These are phyloP conservation scores for Platysteira castanea DNA, from an alignment of 2,113 vertebrate genomes.

Conservation along the genomic window DNA sequence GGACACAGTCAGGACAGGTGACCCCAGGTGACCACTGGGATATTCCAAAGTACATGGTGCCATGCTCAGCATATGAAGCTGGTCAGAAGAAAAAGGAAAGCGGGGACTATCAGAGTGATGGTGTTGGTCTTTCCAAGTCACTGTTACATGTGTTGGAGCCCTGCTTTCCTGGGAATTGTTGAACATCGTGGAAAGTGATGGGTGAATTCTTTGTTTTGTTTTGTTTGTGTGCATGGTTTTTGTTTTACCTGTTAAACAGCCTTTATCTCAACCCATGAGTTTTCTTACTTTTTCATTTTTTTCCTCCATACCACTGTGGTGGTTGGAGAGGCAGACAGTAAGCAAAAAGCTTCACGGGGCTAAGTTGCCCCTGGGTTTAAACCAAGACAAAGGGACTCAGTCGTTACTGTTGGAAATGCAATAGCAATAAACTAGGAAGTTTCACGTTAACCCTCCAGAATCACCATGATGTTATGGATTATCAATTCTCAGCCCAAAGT, in stretches of 20 bases:
- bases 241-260: neutral
- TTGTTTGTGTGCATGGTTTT: neutral
- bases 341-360: neutral
- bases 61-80: neutral
- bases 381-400: neutral
- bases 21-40: neutral
- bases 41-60: neutral
- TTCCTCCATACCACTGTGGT: too few relatives aligned
- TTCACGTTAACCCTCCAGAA: neutral
- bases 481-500: neutral
- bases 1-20: neutral
- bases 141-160: accelerated
- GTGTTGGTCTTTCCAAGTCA: neutral
- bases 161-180: neutral
- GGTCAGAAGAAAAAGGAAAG: neutral
- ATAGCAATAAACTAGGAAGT: neutral
- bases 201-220: neutral
- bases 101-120: neutral
- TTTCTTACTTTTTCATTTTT: neutral
- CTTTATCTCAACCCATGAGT: neutral
- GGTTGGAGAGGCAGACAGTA: neutral
- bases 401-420: neutral
- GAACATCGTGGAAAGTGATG: neutral
- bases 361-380: neutral
- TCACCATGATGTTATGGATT: neutral